Evolutionary conservation across 1,140 invertebrate species (phyloP), one percentile per base, ranked within the genome.

Genomic region (Aradophagus sp.): DNA sequence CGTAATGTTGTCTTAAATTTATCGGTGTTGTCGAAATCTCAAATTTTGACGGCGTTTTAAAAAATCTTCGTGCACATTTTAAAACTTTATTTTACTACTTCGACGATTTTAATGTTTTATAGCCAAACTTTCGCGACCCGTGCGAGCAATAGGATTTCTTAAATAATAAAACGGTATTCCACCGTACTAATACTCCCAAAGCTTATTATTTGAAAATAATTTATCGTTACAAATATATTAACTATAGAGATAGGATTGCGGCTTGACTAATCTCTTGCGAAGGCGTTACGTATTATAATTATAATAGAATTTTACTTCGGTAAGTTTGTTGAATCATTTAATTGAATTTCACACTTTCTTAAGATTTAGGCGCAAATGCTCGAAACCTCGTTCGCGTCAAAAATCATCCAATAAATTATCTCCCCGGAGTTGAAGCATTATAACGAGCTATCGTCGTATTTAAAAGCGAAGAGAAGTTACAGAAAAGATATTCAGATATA

Each of bases 311-410:
- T 53, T 53, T 17, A 45, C 48, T 45, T 23, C 41, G 19, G 16
- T 17, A 62, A 63, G 59, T 20, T 44, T n/a, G 47, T 45, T 63
- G 44, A 63, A 63, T 63, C 36, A 63, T 63, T 63, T 53, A 63
- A 31, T 53, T 53, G 27, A 53, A 53, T 63, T 63, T 52, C 38
- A 34, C 59, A 36, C 32, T 20, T 62, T 42, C 36, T 6, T 5
- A n/a, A 56, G 31, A 56, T 27, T 16, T 2, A 16, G 3, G 23
- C 5, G 7, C 16, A 11, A 6, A 45, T 58, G 29, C 23, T 38
- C 41, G 32, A 4, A 11, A 36, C 31, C 12, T 27, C 4, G 27
- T 2, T 50, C 3, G 2, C 1, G 19, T 13, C 12, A 39, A 52
- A 16, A 38, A 12, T 29, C 5, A 50, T 50, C 8, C 0, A 35